Percentiles rank a stretch among this genome's conserved stretches.
These are phyloP conservation scores for Labeo rohita DNA, from an alignment of 2,113 vertebrate species.

Conservation along the genomic window DNA sequence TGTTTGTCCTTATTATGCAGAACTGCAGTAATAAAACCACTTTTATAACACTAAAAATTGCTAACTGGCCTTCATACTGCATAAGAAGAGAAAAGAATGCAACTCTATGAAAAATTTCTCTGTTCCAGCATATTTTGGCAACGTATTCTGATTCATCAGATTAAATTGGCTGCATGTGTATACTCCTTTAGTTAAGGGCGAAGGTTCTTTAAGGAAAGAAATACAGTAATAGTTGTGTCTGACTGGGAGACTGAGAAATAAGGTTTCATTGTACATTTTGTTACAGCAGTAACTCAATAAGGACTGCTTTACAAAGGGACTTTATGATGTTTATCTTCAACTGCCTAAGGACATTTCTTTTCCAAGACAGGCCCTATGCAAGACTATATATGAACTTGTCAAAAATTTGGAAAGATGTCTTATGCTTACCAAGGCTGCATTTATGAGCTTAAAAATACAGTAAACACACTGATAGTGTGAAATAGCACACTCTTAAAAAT, in stretches of 20 bases:
- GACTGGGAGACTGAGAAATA: not conserved
- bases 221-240: not conserved
- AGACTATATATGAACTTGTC: not conserved
- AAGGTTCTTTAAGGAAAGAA: slow-evolving; percentile 1
- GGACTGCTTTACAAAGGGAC: slow-evolving; percentile 10
- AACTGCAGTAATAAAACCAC: not conserved
- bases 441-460: not conserved
- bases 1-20: not conserved
- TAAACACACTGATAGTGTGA: not conserved
- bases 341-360: not conserved
- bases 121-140: not conserved
- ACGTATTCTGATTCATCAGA: not conserved
- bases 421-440: not conserved
- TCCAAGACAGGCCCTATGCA: not conserved
- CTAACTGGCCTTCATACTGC: not conserved
- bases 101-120: not conserved
- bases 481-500: too few relatives aligned
- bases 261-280: not conserved
- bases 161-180: not conserved
- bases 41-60: not conserved
- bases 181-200: not conserved
- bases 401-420: not conserved
- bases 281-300: slow-evolving; percentile 18
- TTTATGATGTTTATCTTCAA: not conserved
- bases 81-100: not conserved